Evolutionary conservation across 2,888 invertebrate species (phyloP).

Genomic region (Punctoribates punctum): DNA sequence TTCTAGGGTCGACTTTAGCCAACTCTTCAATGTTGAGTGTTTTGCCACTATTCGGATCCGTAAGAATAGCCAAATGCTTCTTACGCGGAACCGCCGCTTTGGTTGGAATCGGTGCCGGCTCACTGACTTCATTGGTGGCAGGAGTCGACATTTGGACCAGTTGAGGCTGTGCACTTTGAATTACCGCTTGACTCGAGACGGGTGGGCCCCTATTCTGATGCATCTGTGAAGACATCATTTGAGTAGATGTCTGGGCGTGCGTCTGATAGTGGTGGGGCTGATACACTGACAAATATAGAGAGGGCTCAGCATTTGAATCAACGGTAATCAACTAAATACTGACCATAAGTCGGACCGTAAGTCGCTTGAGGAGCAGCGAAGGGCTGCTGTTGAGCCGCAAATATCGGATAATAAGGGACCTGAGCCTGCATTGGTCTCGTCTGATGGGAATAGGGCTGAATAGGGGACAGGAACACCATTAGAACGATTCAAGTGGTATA

Average conservation of each 20-base stretch:
- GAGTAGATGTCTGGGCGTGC: neutral
- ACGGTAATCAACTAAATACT: too few species aligned
- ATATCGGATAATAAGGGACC: too few species aligned
- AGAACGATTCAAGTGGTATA: neutral
- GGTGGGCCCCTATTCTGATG: neutral
- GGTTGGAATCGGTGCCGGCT: neutral
- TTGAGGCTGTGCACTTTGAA: neutral
- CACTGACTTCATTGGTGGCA: neutral
- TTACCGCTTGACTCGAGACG: neutral
- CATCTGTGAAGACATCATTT: constrained; percentile 1
- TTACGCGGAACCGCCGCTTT: neutral
- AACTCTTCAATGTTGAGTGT: neutral
- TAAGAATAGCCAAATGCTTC: neutral
- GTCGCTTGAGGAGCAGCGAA: too few species aligned
- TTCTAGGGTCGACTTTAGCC: constrained; percentile 10
- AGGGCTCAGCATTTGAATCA: too few species aligned
- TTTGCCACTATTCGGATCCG: constrained; percentile 18
- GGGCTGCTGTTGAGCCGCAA: too few species aligned
- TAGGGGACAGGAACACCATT: neutral
- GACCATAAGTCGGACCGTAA: too few species aligned
- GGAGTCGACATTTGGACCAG: neutral
- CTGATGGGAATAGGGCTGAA: too few species aligned
- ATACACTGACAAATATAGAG: neutral
- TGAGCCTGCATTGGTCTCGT: neutral
- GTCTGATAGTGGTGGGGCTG: neutral